Evolutionary conservation across 2,113 vertebrate species (phyloP).

Genomic region (Athene cunicularia): DNA sequence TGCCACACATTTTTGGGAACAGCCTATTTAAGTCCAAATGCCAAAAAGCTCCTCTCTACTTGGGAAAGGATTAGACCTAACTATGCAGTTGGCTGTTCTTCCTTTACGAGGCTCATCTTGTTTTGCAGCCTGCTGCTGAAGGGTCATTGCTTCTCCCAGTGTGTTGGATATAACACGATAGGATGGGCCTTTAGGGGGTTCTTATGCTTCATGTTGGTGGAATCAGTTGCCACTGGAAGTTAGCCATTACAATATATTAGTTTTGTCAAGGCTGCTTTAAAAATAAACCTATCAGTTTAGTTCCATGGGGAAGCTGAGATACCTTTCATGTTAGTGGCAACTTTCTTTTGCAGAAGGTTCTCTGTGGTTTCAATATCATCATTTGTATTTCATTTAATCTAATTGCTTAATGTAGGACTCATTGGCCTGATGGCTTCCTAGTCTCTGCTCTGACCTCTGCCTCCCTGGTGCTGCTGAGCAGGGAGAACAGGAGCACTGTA

Average conservation of each 20-base stretch:
- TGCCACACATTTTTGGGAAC: neutral
- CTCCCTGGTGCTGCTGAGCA: neutral
- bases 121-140: neutral
- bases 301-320: neutral
- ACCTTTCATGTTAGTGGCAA: neutral
- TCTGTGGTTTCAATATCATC: neutral
- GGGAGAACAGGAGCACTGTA: neutral
- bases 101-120: neutral
- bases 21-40: neutral
- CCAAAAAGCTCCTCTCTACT: neutral
- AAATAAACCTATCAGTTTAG: neutral
- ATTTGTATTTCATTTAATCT: neutral
- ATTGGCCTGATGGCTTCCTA: neutral
- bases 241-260: neutral
- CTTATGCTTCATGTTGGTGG: neutral
- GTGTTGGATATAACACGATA: neutral
- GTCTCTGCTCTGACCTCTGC: neutral
- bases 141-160: neutral
- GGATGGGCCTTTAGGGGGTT: neutral
- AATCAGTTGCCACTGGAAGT: neutral
- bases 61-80: neutral
- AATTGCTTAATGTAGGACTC: neutral
- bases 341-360: neutral
- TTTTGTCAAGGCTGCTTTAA: slow-evolving; percentile 2
- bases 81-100: neutral